Percentiles rank a stretch among this genome's conserved stretches.
phyloP scores from a whole-genome alignment of 2,797 vertebrate species.

The Chiroxiphia lanceolata region DNA sequence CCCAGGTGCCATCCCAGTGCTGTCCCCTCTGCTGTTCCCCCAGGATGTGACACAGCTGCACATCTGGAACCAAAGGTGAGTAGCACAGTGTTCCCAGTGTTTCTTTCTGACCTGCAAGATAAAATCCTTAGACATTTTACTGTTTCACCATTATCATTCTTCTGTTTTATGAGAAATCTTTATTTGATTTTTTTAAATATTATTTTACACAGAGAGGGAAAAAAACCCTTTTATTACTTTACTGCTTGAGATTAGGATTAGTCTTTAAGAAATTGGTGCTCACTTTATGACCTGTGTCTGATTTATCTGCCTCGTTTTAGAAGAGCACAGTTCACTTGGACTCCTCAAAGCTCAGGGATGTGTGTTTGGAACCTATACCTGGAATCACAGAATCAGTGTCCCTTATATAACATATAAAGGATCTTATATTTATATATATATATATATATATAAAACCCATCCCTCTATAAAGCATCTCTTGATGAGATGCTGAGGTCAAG shows the following conservation, averaged over 20 bases:
- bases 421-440: background rate
- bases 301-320: background rate
- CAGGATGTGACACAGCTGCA: background rate
- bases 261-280: fast-evolving
- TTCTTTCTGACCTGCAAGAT: background rate
- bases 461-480: no score
- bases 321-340: background rate
- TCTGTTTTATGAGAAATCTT: background rate
- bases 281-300: background rate
- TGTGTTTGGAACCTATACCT: fast-evolving
- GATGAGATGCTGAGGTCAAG: background rate
- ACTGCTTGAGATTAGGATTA: background rate
- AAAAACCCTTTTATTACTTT: background rate
- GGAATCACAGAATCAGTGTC: background rate
- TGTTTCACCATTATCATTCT: background rate
- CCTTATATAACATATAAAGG: background rate
- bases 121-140: background rate
- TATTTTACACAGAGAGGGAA: background rate
- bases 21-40: background rate
- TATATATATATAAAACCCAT: background rate
- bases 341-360: fast-evolving
- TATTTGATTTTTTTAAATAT: background rate
- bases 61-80: background rate
- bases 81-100: background rate
- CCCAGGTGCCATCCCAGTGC: background rate